Conservation (phyloP, 35 echinoderm and acorn worm species). For the Ophiothrix spiculata region DNA sequence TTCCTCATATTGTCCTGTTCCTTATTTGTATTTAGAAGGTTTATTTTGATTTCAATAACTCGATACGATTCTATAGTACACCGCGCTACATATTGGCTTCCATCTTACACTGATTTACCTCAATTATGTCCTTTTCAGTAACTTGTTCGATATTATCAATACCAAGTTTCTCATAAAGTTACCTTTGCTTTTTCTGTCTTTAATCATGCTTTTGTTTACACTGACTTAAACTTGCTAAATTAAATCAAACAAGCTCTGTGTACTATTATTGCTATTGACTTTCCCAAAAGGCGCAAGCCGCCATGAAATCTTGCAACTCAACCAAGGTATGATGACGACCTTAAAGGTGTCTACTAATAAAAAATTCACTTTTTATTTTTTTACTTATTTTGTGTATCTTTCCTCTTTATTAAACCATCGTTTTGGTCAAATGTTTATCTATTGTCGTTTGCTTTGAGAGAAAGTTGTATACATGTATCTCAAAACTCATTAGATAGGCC, state of each 20-base stretch:
- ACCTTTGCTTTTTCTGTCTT: background rate
- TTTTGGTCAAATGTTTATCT: too few species aligned
- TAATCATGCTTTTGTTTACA: background rate
- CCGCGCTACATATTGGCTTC: background rate
- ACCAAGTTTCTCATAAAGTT: background rate
- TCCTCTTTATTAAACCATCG: too few species aligned
- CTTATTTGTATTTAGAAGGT: too few species aligned
- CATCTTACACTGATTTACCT: background rate
- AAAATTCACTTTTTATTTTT: background rate
- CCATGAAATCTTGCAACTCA: constrained; percentile 1
- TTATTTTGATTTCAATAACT: too few species aligned
- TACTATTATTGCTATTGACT: constrained; percentile 2
- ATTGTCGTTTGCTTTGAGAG: too few species aligned
- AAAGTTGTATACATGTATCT: too few species aligned
- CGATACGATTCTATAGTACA: background rate
- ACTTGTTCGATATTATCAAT: background rate
- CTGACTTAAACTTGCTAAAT: background rate
- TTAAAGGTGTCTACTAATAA: background rate
- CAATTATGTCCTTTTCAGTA: constrained; percentile 5
- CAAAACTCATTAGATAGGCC: too few species aligned
- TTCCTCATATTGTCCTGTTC: too few species aligned
- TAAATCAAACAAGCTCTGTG: background rate
- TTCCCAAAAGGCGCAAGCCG: background rate
- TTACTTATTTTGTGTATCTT: too few species aligned
- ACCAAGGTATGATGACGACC: background rate